Conservation (phyloP, 2,797 vertebrate species). For the Taeniopygia guttata region DNA sequence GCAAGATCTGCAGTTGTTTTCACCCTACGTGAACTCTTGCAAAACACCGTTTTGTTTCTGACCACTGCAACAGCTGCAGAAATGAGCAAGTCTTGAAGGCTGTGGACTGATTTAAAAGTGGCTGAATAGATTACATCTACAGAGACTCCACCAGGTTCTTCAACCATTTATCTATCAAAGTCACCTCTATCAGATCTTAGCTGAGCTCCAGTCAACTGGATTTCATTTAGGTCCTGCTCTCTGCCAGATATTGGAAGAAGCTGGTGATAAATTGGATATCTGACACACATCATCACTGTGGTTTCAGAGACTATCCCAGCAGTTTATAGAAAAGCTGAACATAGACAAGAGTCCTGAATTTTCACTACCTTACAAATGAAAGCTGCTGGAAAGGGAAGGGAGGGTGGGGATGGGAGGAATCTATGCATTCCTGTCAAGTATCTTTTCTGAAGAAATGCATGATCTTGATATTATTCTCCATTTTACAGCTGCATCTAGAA, state of each 20-base stretch:
- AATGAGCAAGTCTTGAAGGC: not conserved
- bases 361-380: not conserved
- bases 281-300: conserved; percentile 1
- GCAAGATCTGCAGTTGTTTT: not conserved
- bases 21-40: not conserved
- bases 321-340: conserved; percentile 10
- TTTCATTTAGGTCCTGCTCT: conserved; percentile 48
- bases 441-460: not conserved
- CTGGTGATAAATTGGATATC: conserved; percentile 21
- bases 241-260: conserved; percentile 21
- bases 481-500: not conserved
- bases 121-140: conserved; percentile 16
- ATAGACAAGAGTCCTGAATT: not conserved
- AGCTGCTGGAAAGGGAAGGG: not conserved
- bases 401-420: not conserved
- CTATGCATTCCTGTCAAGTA: not conserved
- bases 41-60: not conserved
- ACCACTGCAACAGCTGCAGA: not conserved
- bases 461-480: not conserved
- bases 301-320: not conserved
- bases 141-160: conserved; percentile 22
- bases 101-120: not conserved
- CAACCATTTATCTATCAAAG: conserved; percentile 28
- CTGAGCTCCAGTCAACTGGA: conserved; percentile 43
- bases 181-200: conserved; percentile 41